Percentiles rank a stretch among this genome's conserved stretches.
Conservation (phyloP, 2,888 invertebrate species). For the Rotaria sp. region DNA sequence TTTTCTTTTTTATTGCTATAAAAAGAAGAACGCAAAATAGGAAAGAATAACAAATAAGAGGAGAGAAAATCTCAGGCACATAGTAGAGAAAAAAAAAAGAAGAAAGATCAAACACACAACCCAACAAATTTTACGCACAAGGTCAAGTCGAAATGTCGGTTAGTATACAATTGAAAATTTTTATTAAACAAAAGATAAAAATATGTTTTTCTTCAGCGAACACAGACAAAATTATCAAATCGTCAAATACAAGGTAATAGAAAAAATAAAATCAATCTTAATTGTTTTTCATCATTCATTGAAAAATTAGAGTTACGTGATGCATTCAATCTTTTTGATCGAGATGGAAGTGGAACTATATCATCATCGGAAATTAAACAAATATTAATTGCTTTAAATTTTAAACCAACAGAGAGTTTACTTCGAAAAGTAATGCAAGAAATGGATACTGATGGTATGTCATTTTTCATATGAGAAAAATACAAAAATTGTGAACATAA, state of each 20-base stretch:
- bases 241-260: not conserved
- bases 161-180: not conserved
- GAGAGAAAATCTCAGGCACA: too few relatives aligned
- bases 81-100: too few relatives aligned
- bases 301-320: not conserved
- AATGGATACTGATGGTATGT: conserved; percentile 5
- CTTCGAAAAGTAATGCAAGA: not conserved
- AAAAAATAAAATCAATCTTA: not conserved
- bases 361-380: not conserved
- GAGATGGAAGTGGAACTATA: not conserved
- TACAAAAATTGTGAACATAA: too few relatives aligned
- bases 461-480: not conserved
- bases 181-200: not conserved
- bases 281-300: not conserved
- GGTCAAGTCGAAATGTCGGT: not conserved
- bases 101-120: not conserved
- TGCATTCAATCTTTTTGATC: not conserved
- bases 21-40: too few relatives aligned
- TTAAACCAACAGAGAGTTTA: not conserved
- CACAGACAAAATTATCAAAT: not conserved
- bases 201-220: not conserved
- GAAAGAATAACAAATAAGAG: too few relatives aligned
- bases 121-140: not conserved
- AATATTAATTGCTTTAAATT: not conserved
- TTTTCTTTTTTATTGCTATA: not conserved